Percentiles rank a stretch among this genome's conserved stretches.
Evolutionary conservation across 2,797 vertebrate genomes (phyloP).

Genomic region (Myotis vivesi): DNA sequence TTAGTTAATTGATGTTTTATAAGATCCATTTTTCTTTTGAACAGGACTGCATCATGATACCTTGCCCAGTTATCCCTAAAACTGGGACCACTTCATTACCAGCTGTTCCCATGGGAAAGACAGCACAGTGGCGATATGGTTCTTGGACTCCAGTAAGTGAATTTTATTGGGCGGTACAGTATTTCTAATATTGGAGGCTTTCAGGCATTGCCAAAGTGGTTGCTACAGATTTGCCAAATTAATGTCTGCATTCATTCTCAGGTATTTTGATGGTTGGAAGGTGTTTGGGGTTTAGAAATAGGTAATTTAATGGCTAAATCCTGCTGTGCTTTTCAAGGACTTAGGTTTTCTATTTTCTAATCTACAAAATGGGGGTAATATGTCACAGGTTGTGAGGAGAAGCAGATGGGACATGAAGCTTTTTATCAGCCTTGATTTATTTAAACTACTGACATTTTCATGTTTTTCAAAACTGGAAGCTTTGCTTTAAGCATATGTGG

Average conservation of each 20-base stretch:
- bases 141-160: conserved; percentile 96
- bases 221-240: neutral
- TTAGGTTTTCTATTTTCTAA: neutral
- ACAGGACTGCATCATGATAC: conserved; percentile 91
- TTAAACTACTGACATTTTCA: neutral
- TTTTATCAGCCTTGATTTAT: neutral
- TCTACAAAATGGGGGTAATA: neutral
- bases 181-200: neutral
- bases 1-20: neutral
- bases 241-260: neutral
- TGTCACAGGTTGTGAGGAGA: neutral
- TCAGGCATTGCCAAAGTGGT: neutral
- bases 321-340: neutral
- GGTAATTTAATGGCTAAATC: neutral
- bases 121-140: conserved; percentile 94
- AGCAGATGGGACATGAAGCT: neutral
- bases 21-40: conserved; percentile 24
- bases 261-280: neutral
- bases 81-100: conserved; percentile 87
- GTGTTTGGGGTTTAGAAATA: neutral
- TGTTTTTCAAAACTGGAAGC: neutral
- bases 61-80: conserved; percentile 86
- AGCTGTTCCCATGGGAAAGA: conserved; percentile 81
- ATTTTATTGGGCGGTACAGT: neutral
- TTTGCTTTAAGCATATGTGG: conserved; percentile 1